Conservation (phyloP, 1,140 invertebrate genomes). For the Dolichoris vasculosae region DNA sequence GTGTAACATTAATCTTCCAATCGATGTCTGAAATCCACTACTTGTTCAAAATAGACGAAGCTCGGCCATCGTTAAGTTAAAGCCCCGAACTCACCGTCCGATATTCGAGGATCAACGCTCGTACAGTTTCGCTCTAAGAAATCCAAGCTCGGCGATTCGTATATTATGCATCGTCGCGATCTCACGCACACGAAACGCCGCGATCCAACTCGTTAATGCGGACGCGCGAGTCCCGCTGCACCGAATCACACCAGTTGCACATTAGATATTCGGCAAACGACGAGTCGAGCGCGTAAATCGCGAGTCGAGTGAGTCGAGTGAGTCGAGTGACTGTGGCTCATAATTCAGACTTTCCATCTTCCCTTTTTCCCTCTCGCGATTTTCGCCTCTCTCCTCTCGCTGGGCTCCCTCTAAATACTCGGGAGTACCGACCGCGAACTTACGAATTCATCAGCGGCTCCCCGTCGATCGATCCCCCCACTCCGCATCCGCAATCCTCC, state of each 20-base stretch:
- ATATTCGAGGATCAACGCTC: not conserved
- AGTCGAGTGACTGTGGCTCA: conserved; percentile 31
- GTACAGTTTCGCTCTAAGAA: not conserved
- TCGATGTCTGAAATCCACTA: not conserved
- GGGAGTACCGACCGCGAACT: conserved; percentile 26
- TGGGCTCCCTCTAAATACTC: not conserved
- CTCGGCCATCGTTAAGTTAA: not conserved
- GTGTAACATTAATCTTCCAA: not conserved
- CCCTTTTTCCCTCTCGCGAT: not conserved
- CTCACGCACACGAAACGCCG: not conserved
- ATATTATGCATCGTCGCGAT: not conserved
- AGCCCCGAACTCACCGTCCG: not conserved
- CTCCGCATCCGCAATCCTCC: not conserved
- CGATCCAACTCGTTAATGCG: not conserved
- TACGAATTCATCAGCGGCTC: conserved; percentile 42
- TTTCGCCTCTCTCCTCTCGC: not conserved
- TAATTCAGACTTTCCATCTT: conserved; percentile 11
- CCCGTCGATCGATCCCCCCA: conserved; percentile 28
- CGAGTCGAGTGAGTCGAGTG: not conserved
- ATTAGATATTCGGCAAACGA: conserved; percentile 48
- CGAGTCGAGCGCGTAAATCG: conserved; percentile 33
- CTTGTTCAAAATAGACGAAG: not conserved
- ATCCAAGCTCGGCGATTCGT: not conserved
- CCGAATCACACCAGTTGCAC: conserved; percentile 37
- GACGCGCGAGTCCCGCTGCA: not conserved